These are phyloP conservation scores for Xiphorhynchus erythropygius DNA, from an alignment of 2,797 vertebrate genomes.

Conservation along the genomic window DNA sequence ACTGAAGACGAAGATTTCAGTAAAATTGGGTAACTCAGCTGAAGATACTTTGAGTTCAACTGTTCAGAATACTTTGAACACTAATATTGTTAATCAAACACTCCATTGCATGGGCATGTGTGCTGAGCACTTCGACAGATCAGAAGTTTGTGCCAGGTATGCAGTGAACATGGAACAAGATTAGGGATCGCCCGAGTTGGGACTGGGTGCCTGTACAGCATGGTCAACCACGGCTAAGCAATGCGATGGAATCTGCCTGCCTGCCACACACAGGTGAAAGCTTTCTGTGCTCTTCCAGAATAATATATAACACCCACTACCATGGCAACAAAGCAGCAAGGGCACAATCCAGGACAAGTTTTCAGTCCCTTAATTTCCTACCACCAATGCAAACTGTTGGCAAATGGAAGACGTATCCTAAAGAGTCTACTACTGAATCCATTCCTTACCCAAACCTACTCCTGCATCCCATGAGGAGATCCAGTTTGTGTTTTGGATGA, in stretches of 20 bases:
- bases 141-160: background rate
- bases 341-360: accelerated
- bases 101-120: background rate
- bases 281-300: background rate
- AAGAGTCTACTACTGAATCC: background rate
- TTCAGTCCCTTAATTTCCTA: background rate
- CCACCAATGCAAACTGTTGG: background rate
- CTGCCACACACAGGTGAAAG: background rate
- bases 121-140: background rate
- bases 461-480: background rate
- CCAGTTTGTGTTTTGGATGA: background rate
- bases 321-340: accelerated
- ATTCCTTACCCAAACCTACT: background rate
- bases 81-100: background rate
- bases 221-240: accelerated
- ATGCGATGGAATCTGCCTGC: background rate
- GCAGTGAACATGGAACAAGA: background rate
- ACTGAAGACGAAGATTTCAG: background rate
- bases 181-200: background rate
- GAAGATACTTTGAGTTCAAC: background rate
- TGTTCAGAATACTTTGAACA: background rate
- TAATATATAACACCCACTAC: background rate
- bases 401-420: background rate
- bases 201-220: background rate
- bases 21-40: background rate